Percentiles rank a stretch among this genome's conserved stretches.
Conservation (phyloP, 1,140 invertebrate genomes). For the Aphelinus atriplicis region DNA sequence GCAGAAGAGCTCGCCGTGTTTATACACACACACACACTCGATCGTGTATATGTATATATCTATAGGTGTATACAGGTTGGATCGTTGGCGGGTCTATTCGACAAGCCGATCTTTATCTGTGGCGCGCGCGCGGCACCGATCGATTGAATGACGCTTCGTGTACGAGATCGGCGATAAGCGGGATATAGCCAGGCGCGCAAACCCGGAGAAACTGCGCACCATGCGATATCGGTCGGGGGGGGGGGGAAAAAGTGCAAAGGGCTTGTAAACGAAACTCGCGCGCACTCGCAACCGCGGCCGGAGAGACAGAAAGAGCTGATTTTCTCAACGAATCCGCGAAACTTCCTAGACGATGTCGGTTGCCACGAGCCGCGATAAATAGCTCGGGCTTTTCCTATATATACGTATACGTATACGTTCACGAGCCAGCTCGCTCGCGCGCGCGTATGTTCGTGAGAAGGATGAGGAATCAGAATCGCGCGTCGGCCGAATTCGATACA, state of each 20-base stretch:
- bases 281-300: conserved; percentile 21
- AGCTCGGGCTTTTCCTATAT: too few relatives aligned
- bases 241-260: conserved; percentile 14
- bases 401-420: too few relatives aligned
- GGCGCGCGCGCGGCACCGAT: conserved; percentile 37
- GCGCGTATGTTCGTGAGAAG: too few relatives aligned
- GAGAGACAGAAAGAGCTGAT: neutral
- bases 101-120: conserved; percentile 35
- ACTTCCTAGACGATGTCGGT: conserved; percentile 29
- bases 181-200: conserved; percentile 24
- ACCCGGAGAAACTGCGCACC: too few relatives aligned
- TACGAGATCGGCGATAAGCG: conserved; percentile 48
- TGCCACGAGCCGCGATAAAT: conserved; percentile 27
- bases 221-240: too few relatives aligned
- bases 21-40: conserved; percentile 19
- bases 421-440: too few relatives aligned
- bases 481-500: too few relatives aligned
- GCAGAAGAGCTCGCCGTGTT: conserved; percentile 39
- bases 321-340: conserved; percentile 17
- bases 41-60: neutral
- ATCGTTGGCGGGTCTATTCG: conserved; percentile 24
- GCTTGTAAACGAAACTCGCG: conserved; percentile 1
- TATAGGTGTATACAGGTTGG: neutral
- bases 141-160: conserved; percentile 50
- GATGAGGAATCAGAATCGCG: neutral